Evolutionary conservation across 2,888 invertebrate genomes (phyloP).

Genomic region (Sceliomorpha sp.): DNA sequence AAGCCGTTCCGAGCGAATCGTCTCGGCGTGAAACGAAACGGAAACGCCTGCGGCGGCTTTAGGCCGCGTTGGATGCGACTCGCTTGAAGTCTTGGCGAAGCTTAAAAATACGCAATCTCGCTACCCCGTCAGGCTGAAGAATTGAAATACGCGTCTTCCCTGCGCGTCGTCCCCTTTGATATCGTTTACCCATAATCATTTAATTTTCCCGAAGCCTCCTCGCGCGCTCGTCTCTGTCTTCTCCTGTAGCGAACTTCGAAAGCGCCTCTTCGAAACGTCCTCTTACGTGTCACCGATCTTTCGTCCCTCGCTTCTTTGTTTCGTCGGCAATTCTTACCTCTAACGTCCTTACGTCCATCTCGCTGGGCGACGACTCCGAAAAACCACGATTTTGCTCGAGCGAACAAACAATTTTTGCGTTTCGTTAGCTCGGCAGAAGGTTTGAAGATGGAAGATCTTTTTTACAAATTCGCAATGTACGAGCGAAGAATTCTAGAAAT

Average conservation of each 20-base stretch:
- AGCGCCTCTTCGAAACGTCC: conserved; percentile 13
- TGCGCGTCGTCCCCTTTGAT: conserved; percentile 74
- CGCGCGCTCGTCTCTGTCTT: conserved; percentile 53
- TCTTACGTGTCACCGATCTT: too few relatives aligned
- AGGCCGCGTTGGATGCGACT: conserved; percentile 54
- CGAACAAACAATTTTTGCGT: too few relatives aligned
- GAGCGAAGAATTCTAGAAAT: too few relatives aligned
- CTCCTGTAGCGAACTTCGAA: conserved; percentile 27
- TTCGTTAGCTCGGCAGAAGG: too few relatives aligned
- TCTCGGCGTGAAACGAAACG: conserved; percentile 78
- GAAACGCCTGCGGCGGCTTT: conserved; percentile 67
- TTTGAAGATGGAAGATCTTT: too few relatives aligned
- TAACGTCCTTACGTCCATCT: too few relatives aligned
- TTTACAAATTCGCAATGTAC: too few relatives aligned
- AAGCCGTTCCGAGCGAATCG: conserved; percentile 61
- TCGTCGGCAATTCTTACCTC: too few relatives aligned
- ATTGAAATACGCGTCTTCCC: conserved; percentile 77
- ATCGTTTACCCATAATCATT: conserved; percentile 81
- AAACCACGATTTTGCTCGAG: too few relatives aligned
- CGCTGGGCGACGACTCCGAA: too few relatives aligned
- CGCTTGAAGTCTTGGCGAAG: conserved; percentile 63
- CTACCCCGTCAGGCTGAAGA: conserved; percentile 79
- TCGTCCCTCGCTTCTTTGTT: too few relatives aligned
- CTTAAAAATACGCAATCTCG: conserved; percentile 81
- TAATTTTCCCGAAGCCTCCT: conserved; percentile 73